phyloP scores from a whole-genome alignment of 2,113 vertebrate genomes.

The Nibea albiflora region DNA sequence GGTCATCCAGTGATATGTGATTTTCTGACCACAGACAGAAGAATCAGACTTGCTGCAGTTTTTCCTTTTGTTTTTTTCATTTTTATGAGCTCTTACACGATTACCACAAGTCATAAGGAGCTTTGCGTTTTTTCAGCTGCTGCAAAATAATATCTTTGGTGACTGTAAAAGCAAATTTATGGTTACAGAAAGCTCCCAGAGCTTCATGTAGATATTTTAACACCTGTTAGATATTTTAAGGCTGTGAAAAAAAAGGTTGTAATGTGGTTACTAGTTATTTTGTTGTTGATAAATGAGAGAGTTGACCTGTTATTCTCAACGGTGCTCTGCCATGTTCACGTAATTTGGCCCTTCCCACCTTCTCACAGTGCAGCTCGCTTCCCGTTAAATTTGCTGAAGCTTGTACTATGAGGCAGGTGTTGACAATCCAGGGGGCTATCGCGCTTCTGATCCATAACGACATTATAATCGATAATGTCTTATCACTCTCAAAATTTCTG shows the following conservation, averaged over 20 bases:
- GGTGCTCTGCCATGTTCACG: background rate
- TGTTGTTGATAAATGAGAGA: background rate
- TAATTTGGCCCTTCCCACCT: background rate
- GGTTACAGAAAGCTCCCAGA: background rate
- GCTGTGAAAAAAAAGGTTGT: background rate
- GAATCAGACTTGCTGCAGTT: conserved; percentile 9
- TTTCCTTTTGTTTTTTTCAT: background rate
- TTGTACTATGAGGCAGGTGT: conserved; percentile 16
- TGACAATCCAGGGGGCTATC: conserved; percentile 61
- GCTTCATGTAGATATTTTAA: conserved; percentile 28
- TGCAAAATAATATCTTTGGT: background rate
- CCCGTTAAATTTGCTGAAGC: background rate
- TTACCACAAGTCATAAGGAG: conserved; percentile 7
- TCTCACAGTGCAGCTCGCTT: conserved; percentile 9
- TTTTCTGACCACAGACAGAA: conserved; percentile 25
- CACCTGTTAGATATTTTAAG: conserved; percentile 6
- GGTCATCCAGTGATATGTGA: background rate
- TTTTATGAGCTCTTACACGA: background rate
- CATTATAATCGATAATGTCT: conserved; percentile 5
- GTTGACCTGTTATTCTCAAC: background rate
- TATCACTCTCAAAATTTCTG: background rate
- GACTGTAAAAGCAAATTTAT: background rate
- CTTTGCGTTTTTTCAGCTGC: conserved; percentile 11
- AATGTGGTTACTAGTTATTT: background rate
- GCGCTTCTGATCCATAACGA: conserved; percentile 18